Evolutionary conservation across 2,113 vertebrate species (phyloP).

Genomic region (Cryptomyrus ogoouensis): DNA sequence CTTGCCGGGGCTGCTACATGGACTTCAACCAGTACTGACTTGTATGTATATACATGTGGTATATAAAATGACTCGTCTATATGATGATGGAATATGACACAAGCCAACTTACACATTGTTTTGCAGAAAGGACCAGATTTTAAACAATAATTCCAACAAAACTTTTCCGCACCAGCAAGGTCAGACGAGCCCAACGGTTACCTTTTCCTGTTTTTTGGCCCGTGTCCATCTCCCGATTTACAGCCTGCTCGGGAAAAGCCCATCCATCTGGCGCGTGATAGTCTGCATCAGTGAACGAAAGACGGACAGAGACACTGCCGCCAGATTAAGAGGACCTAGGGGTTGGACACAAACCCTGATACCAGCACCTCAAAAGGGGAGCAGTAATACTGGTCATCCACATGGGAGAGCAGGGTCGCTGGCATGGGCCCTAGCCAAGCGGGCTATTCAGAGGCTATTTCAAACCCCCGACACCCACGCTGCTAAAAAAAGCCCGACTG

Average conservation of each 20-base stretch:
- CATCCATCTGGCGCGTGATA: background rate
- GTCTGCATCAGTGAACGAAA: background rate
- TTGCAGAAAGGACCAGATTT: background rate
- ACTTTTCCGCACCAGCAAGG: background rate
- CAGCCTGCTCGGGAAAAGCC: background rate
- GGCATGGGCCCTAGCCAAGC: background rate
- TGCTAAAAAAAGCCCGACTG: conserved; percentile 3
- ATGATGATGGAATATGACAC: background rate
- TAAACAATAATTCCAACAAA: background rate
- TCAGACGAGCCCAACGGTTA: background rate
- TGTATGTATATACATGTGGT: background rate
- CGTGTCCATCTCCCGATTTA: background rate
- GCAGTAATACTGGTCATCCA: background rate
- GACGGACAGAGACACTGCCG: background rate
- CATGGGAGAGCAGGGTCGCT: background rate
- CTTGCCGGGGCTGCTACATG: background rate
- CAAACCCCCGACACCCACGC: background rate
- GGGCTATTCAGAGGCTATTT: background rate
- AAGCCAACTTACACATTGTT: background rate
- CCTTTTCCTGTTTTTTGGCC: background rate
- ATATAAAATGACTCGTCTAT: background rate
- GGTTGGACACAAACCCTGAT: background rate
- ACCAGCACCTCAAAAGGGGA: background rate
- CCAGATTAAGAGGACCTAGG: background rate
- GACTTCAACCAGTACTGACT: background rate